These are phyloP conservation scores for Otocyon megalotis DNA, from an alignment of 2,113 vertebrate species.

Conservation along the genomic window DNA sequence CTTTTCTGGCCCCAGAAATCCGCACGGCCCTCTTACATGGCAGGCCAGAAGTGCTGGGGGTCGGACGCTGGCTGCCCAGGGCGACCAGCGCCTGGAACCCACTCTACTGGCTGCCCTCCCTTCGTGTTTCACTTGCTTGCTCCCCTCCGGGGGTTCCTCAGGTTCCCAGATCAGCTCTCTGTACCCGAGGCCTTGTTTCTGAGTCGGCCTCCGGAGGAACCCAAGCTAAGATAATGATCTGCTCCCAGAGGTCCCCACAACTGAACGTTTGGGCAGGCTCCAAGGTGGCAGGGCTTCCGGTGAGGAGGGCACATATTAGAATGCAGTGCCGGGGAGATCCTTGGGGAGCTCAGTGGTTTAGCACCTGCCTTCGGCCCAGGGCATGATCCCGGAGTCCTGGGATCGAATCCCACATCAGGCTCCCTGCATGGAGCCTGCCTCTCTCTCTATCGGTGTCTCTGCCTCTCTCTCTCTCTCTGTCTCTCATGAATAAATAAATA, in stretches of 20 bases:
- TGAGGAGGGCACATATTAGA: not conserved
- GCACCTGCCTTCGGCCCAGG: no score
- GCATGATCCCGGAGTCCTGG: no score
- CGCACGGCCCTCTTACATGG: not conserved
- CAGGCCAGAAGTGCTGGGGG: not conserved
- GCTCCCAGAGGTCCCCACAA: conserved; percentile 33
- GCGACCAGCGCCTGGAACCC: conserved; percentile 40
- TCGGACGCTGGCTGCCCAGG: not conserved
- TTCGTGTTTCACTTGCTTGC: conserved; percentile 27
- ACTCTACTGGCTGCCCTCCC: not conserved
- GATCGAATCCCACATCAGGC: no score
- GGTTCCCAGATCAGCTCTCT: not conserved
- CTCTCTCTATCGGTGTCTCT: no score
- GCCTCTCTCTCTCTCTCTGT: no score
- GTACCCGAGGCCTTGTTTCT: conserved; percentile 1
- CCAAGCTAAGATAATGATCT: conserved; percentile 19
- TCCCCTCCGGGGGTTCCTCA: not conserved
- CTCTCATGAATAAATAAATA: no score
- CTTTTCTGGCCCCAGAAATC: not conserved
- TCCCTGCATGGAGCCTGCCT: no score
- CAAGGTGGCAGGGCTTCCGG: not conserved
- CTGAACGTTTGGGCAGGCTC: conserved; percentile 17
- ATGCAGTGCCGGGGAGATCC: not conserved
- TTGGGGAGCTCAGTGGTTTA: no score
- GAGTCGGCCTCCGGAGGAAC: not conserved